Base-by-base conservation (phyloP, 1,140 invertebrate species). In the Capitella teleta region DNA sequence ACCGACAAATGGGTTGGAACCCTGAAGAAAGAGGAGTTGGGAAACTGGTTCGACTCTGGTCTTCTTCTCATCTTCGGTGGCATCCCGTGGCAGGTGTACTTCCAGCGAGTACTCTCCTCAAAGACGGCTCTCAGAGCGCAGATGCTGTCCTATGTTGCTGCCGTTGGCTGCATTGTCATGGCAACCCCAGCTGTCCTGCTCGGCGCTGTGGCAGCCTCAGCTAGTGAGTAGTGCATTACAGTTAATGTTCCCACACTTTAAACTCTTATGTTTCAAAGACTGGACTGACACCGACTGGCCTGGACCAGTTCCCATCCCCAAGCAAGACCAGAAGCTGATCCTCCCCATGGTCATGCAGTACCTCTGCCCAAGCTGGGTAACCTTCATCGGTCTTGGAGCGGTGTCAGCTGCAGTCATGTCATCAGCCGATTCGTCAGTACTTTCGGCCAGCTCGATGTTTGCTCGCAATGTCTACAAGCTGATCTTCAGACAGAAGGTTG, bases 41-140 rank as follows among this genome's bases (percentile, higher is more conserved):
- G 85, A 65, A 80, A 68, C 63, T 54, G 53, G 53, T 28, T 54
- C 8, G 53, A 54, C 34, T 30, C 40, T 3, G 42, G 86, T 21
- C 74, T 98, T 46, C 76, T 98, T 41, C 77, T 98, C 6, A 78
- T 96, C 37, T 95, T 97, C 62, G 95, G 95, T 6, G 95, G 95
- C 23, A 97, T 98, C 60, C 95, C 95, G 0, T 98, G 95, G 95
- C 90, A 94, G 80, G 92, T 96, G 3, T 98, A 97, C 67, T 98
- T 98, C 73, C 95, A 98, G 76, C 76, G 95, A 32, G 94, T 98
- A 0, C 73, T 98, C 45, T 96, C 92, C 30, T 91, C 89, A 56
- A 93, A 92, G 76, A 87, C 89, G 1, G 91, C 92, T 0, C 79
- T 81, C 0, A 81, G 89, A 50, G 94, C 94, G 4, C 89, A 97